Evolutionary conservation across 1,140 invertebrate genomes (phyloP).

Genomic region (Dendroctonus valens): DNA sequence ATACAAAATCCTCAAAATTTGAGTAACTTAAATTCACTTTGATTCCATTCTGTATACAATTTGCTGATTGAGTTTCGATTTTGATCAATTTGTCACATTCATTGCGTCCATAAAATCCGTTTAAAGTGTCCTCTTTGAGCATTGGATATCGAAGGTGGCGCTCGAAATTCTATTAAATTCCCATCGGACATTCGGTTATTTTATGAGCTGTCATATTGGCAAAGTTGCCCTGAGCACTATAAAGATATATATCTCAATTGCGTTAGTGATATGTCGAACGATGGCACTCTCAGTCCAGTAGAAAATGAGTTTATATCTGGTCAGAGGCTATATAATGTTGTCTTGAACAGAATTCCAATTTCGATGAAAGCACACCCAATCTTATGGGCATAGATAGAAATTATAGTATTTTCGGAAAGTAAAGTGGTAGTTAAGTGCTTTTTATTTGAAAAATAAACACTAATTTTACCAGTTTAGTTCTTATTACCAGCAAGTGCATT

Average conservation of each 20-base stretch:
- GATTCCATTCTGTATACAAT: no score
- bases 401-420: no score
- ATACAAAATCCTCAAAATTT: no score
- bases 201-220: constrained; percentile 51
- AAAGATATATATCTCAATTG: constrained; percentile 35
- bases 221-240: constrained; percentile 39
- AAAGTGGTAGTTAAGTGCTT: no score
- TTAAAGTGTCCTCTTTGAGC: constrained; percentile 8
- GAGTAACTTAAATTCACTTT: no score
- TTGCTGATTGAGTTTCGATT: no score
- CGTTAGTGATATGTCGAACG: constrained; percentile 20
- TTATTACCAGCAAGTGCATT: no score
- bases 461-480: no score
- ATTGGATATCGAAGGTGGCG: constrained; percentile 44
- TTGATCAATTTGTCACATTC: no score
- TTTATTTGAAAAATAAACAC: no score
- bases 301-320: constrained; percentile 11
- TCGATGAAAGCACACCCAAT: not conserved
- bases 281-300: constrained; percentile 3
- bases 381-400: not conserved
- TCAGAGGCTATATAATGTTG: not conserved
- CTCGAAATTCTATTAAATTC: constrained; percentile 48
- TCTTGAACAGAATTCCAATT: constrained; percentile 10
- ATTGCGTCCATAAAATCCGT: no score
- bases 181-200: constrained; percentile 49